Conservation (phyloP, 2,113 vertebrate species). For the Phylloscopus trochilus region DNA sequence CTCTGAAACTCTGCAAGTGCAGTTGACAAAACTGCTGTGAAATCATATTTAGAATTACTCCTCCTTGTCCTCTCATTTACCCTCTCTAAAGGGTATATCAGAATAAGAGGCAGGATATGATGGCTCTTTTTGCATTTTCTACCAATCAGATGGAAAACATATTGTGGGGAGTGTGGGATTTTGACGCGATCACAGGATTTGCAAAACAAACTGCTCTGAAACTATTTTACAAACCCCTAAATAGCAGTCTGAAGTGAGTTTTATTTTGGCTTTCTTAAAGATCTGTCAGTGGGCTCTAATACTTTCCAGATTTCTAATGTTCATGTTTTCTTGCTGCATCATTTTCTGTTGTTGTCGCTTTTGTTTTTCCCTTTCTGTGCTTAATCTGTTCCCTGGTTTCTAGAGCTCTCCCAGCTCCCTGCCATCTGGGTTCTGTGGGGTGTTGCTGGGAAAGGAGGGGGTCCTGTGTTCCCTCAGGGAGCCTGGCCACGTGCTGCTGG, state of each 20-base stretch:
- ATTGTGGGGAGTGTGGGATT: neutral
- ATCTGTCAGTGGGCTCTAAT: conserved; percentile 7
- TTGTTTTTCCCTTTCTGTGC: neutral
- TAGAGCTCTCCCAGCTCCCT: neutral
- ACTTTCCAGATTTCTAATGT: conserved; percentile 49
- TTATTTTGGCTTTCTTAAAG: conserved; percentile 14
- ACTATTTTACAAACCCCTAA: conserved; percentile 33
- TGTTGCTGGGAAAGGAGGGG: neutral
- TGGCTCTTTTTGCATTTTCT: neutral
- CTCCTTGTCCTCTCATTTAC: neutral
- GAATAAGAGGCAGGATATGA: neutral
- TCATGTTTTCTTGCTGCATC: conserved; percentile 17
- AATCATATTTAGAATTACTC: neutral
- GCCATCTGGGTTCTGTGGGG: neutral
- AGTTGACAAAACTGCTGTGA: neutral
- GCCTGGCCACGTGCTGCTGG: neutral
- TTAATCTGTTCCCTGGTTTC: neutral
- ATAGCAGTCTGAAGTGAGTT: conserved; percentile 31
- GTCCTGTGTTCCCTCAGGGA: fast-evolving
- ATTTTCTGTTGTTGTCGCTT: neutral
- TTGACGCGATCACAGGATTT: neutral
- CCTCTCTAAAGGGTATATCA: neutral
- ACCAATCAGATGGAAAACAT: neutral
- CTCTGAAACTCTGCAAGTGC: neutral
- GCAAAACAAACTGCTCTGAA: conserved; percentile 44